phyloP scores from a whole-genome alignment of 1,140 invertebrate species.

The Sycobia sp. region DNA sequence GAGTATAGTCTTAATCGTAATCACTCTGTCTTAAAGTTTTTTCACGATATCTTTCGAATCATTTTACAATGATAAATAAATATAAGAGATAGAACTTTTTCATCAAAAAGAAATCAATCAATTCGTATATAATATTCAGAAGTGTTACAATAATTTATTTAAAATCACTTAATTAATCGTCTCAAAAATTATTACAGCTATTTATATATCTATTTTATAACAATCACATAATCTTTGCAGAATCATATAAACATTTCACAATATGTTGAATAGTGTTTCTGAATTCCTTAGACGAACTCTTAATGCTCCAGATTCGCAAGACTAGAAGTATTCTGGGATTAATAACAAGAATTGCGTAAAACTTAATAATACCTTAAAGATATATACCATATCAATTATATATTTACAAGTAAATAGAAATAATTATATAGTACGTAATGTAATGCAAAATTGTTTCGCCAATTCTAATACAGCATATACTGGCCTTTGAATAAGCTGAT shows the following conservation, averaged over 20 bases:
- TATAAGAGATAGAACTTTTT: background rate
- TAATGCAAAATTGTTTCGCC: slow-evolving; percentile 24
- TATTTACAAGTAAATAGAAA: slow-evolving; percentile 25
- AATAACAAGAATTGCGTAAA: slow-evolving; percentile 23
- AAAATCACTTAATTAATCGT: slow-evolving; percentile 8
- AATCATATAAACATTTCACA: slow-evolving; percentile 29
- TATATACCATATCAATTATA: slow-evolving; percentile 26
- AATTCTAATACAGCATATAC: slow-evolving; percentile 25
- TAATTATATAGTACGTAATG: slow-evolving; percentile 9
- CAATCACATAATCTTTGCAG: slow-evolving; percentile 23
- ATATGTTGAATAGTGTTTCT: slow-evolving; percentile 10
- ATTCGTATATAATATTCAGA: slow-evolving; percentile 20
- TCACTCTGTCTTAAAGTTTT: slow-evolving; percentile 12
- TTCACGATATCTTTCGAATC: slow-evolving; percentile 16
- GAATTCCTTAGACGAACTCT: background rate
- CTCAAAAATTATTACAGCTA: slow-evolving; percentile 24
- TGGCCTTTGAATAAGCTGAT: slow-evolving; percentile 15
- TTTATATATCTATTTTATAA: slow-evolving; percentile 16
- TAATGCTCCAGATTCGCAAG: slow-evolving; percentile 7
- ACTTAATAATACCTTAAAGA: slow-evolving; percentile 11
- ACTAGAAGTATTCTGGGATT: slow-evolving; percentile 1
- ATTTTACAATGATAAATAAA: slow-evolving; percentile 18
- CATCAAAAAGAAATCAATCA: background rate
- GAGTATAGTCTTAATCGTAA: slow-evolving; percentile 18
- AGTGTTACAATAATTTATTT: slow-evolving; percentile 11